Conservation (phyloP, 1,140 invertebrate species). For the Orussus abietinus region DNA sequence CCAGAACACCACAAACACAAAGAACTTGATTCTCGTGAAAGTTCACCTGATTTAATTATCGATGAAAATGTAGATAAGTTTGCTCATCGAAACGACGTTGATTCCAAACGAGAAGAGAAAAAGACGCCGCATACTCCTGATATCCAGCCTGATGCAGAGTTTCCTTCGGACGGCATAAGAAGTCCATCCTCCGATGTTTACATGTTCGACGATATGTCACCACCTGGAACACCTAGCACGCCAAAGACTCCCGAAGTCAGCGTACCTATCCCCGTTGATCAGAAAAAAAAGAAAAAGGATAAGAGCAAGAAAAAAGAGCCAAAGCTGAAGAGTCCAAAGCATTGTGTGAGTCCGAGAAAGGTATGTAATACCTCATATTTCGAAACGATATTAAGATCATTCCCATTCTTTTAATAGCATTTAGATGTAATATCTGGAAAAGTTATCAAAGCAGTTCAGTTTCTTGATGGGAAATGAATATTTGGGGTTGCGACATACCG, state of each 20-base stretch:
- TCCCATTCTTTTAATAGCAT: too few species aligned
- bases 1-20: conserved; percentile 52
- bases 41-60: conserved; percentile 48
- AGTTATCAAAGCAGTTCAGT: too few species aligned
- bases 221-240: conserved; percentile 54
- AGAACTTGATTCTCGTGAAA: conserved; percentile 43
- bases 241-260: conserved; percentile 59
- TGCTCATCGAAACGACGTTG: conserved; percentile 24
- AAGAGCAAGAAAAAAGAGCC: conserved; percentile 64
- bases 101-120: conserved; percentile 39
- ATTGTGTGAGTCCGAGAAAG: conserved; percentile 38
- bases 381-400: too few species aligned
- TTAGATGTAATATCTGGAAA: too few species aligned
- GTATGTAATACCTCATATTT: conserved; percentile 19
- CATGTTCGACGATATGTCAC: conserved; percentile 56
- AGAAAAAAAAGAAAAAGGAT: conserved; percentile 59
- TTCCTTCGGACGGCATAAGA: too few species aligned
- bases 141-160: conserved; percentile 45
- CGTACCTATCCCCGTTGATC: conserved; percentile 37
- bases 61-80: conserved; percentile 42
- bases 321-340: conserved; percentile 49
- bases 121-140: conserved; percentile 43
- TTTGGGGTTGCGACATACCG: too few species aligned
- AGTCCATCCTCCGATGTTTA: conserved; percentile 39
- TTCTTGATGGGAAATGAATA: too few species aligned